Evolutionary conservation across 1,140 invertebrate genomes (phyloP), one percentile per base, ranked within the genome.

Genomic region (Drosophila nasuta): DNA sequence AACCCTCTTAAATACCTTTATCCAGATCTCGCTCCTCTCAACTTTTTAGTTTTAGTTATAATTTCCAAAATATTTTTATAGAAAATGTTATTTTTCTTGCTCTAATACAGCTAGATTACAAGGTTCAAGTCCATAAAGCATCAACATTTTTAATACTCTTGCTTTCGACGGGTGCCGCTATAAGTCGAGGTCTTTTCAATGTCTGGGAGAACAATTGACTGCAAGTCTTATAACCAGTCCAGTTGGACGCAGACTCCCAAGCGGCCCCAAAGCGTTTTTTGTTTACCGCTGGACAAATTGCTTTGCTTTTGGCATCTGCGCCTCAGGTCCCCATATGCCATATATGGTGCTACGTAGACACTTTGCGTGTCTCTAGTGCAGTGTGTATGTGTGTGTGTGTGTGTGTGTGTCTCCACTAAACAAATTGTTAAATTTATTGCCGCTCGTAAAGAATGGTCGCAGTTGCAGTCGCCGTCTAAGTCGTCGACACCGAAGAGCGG

Each of bases 361-460:
- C 81, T 83, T 85, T 85, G 81, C 82, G 74, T 81, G 82, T 75
- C 66, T 68, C 58, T 60, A 41, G 30, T n/a, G 10, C 63, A 20
- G 52, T 65, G 11, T 59, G 6, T 56, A 17, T 7, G 30, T 35
- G 28, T 81, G 38, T 30, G 33, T 10, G 30, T 79, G n/a, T 58
- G 41, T 68, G 30, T 81, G 56, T 72, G 68, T 79, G 81, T 85
- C 52, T 76, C 78, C 66, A 74, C 85, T 89, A 89, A 89, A 89
- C 85, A 89, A 89, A 89, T 89, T 89, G 86, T 89, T 89, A 85
- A 89, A 89, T 89, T 89, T 89, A 89, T 89, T 89, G 86, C 81
- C 64, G 64, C 66, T 89, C 81, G 85, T 81, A 90, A 85, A 89
- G 81, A 90, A 89, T 89, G 81, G 81, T 79, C 75, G 78, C 86